phyloP scores from a whole-genome alignment of 2,113 vertebrate genomes.

The Urocolius indicus region DNA sequence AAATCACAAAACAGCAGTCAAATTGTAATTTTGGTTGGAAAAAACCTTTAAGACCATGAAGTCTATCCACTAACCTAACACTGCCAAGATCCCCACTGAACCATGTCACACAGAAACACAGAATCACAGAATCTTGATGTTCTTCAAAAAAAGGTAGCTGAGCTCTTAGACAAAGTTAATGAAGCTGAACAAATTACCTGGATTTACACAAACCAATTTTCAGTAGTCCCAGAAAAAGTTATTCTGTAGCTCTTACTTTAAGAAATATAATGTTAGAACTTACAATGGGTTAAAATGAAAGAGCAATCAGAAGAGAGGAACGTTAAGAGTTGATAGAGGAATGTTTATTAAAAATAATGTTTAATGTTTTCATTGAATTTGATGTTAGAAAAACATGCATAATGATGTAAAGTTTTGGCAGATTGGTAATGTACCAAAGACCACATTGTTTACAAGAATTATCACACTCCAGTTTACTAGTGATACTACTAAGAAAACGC shows the following conservation, averaged over 20 bases:
- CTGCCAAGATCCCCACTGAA: too few species aligned
- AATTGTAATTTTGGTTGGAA: not conserved
- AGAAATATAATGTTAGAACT: not conserved
- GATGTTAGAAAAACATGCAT: not conserved
- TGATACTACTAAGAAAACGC: not conserved
- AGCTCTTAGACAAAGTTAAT: not conserved
- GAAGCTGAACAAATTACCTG: not conserved
- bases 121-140: too few species aligned
- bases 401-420: not conserved
- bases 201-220: not conserved
- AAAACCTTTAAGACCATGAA: too few species aligned
- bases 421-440: not conserved
- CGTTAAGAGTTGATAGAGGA: not conserved
- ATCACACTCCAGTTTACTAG: not conserved
- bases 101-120: too few species aligned
- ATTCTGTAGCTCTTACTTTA: not conserved
- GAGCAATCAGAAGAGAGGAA: not conserved
- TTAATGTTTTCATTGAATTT: not conserved
- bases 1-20: not conserved
- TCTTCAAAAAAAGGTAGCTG: not conserved
- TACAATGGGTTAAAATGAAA: not conserved
- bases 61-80: too few species aligned
- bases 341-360: not conserved
- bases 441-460: not conserved
- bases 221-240: not conserved